Percentiles rank a stretch among this genome's conserved stretches.
Evolutionary conservation across 2,113 vertebrate genomes (phyloP).

Genomic region (Fulica atra): DNA sequence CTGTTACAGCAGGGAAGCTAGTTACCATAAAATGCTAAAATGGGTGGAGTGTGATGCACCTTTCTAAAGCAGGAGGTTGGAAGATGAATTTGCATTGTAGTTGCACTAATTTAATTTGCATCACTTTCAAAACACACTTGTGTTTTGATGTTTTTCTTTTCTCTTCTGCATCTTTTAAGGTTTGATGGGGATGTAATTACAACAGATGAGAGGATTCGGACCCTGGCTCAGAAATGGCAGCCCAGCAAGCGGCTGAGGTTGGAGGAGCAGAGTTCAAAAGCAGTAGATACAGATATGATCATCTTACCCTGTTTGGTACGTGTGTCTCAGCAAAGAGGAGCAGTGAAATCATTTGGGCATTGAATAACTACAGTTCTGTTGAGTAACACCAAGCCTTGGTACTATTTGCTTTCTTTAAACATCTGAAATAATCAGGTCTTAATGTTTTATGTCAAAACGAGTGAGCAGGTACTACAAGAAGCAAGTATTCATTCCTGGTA

Average conservation of each 20-base stretch:
- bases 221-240: slow-evolving; percentile 93
- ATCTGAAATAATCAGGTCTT: neutral
- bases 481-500: neutral
- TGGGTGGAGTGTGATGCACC: neutral
- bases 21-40: neutral
- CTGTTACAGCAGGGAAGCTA: neutral
- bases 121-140: neutral
- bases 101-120: neutral
- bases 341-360: neutral
- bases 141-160: too few species aligned
- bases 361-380: neutral
- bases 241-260: slow-evolving; percentile 81
- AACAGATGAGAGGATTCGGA: slow-evolving; percentile 90
- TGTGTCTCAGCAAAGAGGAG: neutral
- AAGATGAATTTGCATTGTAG: neutral
- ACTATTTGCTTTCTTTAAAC: neutral
- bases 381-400: neutral
- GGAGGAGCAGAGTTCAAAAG: slow-evolving; percentile 89
- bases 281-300: slow-evolving; percentile 95
- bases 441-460: neutral
- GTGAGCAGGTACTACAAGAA: neutral
- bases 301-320: slow-evolving; percentile 89
- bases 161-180: slow-evolving; percentile 61
- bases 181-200: slow-evolving; percentile 94
- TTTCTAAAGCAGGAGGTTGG: neutral